These are phyloP conservation scores for Hippolais icterina DNA, from an alignment of 2,113 vertebrate genomes.

Conservation along the genomic window DNA sequence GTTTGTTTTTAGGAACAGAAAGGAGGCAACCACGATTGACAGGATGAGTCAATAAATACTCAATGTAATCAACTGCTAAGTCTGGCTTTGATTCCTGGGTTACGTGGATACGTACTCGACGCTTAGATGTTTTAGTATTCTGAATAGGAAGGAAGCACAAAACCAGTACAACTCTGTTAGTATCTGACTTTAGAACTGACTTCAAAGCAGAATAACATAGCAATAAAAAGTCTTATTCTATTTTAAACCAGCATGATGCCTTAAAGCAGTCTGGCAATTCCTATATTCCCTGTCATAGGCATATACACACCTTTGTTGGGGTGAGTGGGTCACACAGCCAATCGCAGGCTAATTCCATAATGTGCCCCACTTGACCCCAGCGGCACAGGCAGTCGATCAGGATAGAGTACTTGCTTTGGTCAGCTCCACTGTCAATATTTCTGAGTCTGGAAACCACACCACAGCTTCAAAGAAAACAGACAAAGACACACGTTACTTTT, in stretches of 20 bases:
- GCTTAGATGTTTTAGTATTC: constrained; percentile 38
- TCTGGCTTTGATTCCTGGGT: constrained; percentile 79
- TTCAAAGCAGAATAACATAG: not conserved
- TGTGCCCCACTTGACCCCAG: constrained; percentile 84
- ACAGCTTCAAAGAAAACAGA: constrained; percentile 74
- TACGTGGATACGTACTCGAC: constrained; percentile 79
- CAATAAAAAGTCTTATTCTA: not conserved
- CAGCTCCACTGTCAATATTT: constrained; percentile 71
- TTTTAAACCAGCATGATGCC: not conserved
- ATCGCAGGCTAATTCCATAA: constrained; percentile 84
- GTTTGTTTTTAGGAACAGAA: constrained; percentile 68
- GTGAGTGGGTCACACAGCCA: constrained; percentile 81
- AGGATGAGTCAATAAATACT: constrained; percentile 81
- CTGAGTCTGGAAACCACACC: constrained; percentile 85
- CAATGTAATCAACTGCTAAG: constrained; percentile 84
- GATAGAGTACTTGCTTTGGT: constrained; percentile 72
- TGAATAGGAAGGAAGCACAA: constrained; percentile 25
- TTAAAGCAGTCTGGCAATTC: not conserved
- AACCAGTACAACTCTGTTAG: not conserved
- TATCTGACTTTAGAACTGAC: not conserved
- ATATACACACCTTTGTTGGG: constrained; percentile 66
- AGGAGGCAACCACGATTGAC: constrained; percentile 80
- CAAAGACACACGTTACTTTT: not conserved
- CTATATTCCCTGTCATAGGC: not conserved
- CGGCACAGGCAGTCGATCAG: constrained; percentile 90